Percentiles rank a stretch among this genome's conserved stretches.
These are phyloP conservation scores for Harpagoxenus sublaevis DNA, from an alignment of 2,888 invertebrate species.

Conservation along the genomic window DNA sequence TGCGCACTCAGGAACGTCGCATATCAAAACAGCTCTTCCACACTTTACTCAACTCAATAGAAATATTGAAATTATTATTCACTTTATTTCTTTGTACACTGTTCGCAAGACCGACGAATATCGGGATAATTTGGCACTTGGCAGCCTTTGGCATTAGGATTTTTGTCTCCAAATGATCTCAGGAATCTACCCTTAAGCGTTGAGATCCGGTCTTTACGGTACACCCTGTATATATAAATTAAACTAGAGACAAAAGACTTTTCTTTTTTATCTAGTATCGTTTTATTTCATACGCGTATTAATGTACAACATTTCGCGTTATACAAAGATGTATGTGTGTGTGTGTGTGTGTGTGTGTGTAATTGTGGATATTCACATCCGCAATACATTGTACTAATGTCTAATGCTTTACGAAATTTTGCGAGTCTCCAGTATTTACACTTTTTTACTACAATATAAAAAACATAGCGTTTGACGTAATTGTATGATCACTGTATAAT, in stretches of 20 bases:
- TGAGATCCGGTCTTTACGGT: too few species aligned
- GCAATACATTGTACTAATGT: neutral
- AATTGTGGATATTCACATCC: neutral
- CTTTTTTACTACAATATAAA: slow-evolving; percentile 62
- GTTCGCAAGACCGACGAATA: too few species aligned
- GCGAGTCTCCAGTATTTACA: slow-evolving; percentile 68
- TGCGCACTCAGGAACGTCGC: too few species aligned
- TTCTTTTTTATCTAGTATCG: slow-evolving; percentile 50
- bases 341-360: slow-evolving; percentile 51
- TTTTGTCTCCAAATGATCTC: too few species aligned
- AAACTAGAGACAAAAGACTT: slow-evolving; percentile 54
- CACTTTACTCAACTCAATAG: too few species aligned
- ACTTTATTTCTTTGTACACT: too few species aligned
- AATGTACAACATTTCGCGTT: slow-evolving; percentile 60
- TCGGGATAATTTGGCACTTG: too few species aligned
- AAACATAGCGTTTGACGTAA: slow-evolving; percentile 37
- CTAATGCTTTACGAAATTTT: slow-evolving; percentile 38
- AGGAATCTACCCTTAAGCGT: too few species aligned
- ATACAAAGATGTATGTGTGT: slow-evolving; percentile 64
- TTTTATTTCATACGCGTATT: slow-evolving; percentile 59
- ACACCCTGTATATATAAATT: slow-evolving; percentile 57
- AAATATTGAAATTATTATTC: too few species aligned
- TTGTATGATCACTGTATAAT: slow-evolving; percentile 43
- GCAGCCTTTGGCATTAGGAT: too few species aligned
- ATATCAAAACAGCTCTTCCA: too few species aligned